Conservation (phyloP, 2,888 invertebrate species). For the Drosophila tripunctata region DNA sequence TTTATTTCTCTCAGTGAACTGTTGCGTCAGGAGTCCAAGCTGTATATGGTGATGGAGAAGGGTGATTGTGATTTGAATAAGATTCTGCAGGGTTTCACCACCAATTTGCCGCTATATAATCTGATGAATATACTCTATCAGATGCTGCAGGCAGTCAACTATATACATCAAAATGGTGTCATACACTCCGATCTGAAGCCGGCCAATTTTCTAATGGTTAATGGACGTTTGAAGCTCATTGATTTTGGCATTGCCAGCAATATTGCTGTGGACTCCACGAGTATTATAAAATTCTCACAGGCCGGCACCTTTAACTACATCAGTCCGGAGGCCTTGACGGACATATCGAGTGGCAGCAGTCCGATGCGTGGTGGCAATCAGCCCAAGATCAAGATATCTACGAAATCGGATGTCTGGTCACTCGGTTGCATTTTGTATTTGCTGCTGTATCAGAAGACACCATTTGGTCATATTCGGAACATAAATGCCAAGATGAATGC, state of each 20-base stretch:
- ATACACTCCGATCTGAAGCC: constrained; percentile 99
- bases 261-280: constrained; percentile 94
- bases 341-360: constrained; percentile 85
- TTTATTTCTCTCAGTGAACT: constrained; percentile 87
- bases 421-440: constrained; percentile 98
- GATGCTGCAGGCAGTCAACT: constrained; percentile 95
- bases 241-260: constrained; percentile 98
- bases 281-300: constrained; percentile 92
- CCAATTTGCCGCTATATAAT: constrained; percentile 89
- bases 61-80: constrained; percentile 95
- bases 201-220: constrained; percentile 95
- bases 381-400: constrained; percentile 89
- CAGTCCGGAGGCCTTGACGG: constrained; percentile 95
- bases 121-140: constrained; percentile 96
- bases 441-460: constrained; percentile 94
- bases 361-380: constrained; percentile 84
- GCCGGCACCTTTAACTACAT: constrained; percentile 98
- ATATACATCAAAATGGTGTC: constrained; percentile 95
- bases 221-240: constrained; percentile 94
- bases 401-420: constrained; percentile 98
- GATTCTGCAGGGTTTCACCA: constrained; percentile 87
- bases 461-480: constrained; percentile 92
- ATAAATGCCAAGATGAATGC: constrained; percentile 90
- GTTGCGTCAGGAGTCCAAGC: constrained; percentile 86
- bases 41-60: constrained; percentile 96